Evolutionary conservation across 2,888 invertebrate genomes (phyloP), one percentile per base, ranked within the genome.

Genomic region (Rhyacophila evoluta): DNA sequence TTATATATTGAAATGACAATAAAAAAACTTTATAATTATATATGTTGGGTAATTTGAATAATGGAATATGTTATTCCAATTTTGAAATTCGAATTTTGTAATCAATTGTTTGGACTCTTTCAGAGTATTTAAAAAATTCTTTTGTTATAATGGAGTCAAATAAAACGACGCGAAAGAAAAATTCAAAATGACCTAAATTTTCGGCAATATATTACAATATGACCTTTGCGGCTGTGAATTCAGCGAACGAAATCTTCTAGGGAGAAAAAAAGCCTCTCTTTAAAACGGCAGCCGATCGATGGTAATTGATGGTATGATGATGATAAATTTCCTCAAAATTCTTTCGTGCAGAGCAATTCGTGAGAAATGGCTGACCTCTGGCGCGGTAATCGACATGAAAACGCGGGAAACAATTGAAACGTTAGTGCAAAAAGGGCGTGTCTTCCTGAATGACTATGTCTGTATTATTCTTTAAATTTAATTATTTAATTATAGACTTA

Each of bases 291-390:
- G 55, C 55, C 10, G 55, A 19, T 55, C 55, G 55, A 55, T 55
- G 55, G 55, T 25, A 25, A 55, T 55, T 55, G 55, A 55, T 55
- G 55, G 6, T 2, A 55, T 55, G 55, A 55, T 55, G 55, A 55
- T 55, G 55, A 55, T 55, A 55, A 55, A 55, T 55, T 19, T 55
- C 8, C 55, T 55, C 55, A 19, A 55, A 33, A 55, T 55, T 55
- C 55, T 55, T 19, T 55, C 55, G 55, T 55, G 55, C 55, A 55
- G 19, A 55, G 55, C 55, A 55, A 55, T 55, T 55, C 55, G 55
- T 55, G 55, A 55, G 55, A 55, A 55, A 55, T 55, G 55, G 55
- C 55, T 55, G 55, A 55, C 55, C 55, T 55, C 55, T 55, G 55
- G 12, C 15, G 55, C 55, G 55, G 55, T 55, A 55, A 55, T 55